These are phyloP conservation scores for Drosophila nigromelanica DNA, from an alignment of 1,140 invertebrate species.

Conservation along the genomic window DNA sequence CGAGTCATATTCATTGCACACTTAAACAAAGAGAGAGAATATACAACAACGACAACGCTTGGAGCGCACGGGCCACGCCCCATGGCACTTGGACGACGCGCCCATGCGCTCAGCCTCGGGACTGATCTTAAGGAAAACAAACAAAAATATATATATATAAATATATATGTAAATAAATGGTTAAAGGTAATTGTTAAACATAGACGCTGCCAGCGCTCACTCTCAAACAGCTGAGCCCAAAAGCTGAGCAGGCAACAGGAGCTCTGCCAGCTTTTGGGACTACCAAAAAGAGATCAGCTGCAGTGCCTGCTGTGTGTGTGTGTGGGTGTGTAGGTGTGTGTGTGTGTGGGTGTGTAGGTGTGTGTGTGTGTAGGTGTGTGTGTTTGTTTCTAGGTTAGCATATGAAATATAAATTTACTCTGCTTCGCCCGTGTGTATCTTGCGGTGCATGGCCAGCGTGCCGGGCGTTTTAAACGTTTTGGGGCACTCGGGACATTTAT, in stretches of 20 bases:
- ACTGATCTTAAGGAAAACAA: conserved; percentile 69
- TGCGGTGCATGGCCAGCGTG: conserved; percentile 81
- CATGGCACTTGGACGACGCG: conserved; percentile 85
- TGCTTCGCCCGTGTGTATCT: conserved; percentile 83
- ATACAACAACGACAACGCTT: conserved; percentile 85
- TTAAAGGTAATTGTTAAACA: conserved; percentile 52
- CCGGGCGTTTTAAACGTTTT: conserved; percentile 82
- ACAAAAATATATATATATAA: conserved; percentile 52
- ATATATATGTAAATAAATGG: conserved; percentile 72
- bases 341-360: not conserved
- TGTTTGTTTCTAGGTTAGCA: not conserved
- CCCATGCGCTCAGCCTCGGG: conserved; percentile 85
- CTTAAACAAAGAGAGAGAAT: conserved; percentile 62
- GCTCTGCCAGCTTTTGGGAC: not conserved
- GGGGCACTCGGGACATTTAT: conserved; percentile 81
- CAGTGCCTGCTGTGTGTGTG: conserved; percentile 7
- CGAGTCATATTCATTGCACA: conserved; percentile 32
- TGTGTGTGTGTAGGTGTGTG: conserved; percentile 4
- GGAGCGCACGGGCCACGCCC: conserved; percentile 89
- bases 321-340: not conserved
- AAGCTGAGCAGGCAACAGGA: not conserved
- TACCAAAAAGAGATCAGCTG: not conserved
- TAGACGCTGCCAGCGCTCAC: not conserved
- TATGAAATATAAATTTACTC: conserved; percentile 73
- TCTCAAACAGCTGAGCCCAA: not conserved